phyloP scores from a whole-genome alignment of 2,113 vertebrate species.

The Lanius collurio region DNA sequence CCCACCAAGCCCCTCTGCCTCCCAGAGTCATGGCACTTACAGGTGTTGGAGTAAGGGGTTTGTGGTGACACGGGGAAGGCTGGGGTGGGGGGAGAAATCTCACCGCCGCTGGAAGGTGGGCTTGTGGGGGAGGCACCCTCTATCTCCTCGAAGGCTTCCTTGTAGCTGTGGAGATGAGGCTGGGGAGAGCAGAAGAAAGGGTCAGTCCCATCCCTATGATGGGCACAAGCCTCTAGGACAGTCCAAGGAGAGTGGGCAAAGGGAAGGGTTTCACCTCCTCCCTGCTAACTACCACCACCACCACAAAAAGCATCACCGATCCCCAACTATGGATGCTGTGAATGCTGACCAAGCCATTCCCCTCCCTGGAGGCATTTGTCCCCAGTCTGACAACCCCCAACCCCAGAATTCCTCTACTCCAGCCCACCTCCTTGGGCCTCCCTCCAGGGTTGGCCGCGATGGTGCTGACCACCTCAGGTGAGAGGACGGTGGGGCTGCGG shows the following conservation, averaged over 20 bases:
- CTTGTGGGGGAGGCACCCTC: slow-evolving; percentile 79
- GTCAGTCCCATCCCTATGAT: not conserved
- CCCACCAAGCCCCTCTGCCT: slow-evolving; percentile 55
- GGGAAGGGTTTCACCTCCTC: not conserved
- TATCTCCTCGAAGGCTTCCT: slow-evolving; percentile 95
- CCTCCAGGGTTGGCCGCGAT: slow-evolving; percentile 95
- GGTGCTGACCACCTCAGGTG: slow-evolving; percentile 92
- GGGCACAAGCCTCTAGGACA: not conserved
- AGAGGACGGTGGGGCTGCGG: slow-evolving; percentile 84
- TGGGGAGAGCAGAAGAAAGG: slow-evolving; percentile 57
- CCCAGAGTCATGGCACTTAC: slow-evolving; percentile 75
- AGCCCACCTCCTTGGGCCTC: slow-evolving; percentile 93
- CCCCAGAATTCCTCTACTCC: not conserved
- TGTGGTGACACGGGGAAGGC: slow-evolving; percentile 80
- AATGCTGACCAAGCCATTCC: not conserved
- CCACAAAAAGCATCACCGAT: not conserved
- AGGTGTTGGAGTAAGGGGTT: slow-evolving; percentile 82
- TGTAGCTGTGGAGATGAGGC: slow-evolving; percentile 97
- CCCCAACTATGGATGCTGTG: not conserved
- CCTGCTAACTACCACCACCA: not conserved
- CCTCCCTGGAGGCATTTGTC: not conserved
- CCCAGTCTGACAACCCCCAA: not conserved
- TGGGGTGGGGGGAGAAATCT: slow-evolving; percentile 84
- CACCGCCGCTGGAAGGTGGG: slow-evolving; percentile 86
- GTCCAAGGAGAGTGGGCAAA: not conserved